A percentile compares a stretch with the other conserved stretches of the same genome.
Conservation (phyloP, 2,113 vertebrate species). For the Grammatotria lemairii region DNA sequence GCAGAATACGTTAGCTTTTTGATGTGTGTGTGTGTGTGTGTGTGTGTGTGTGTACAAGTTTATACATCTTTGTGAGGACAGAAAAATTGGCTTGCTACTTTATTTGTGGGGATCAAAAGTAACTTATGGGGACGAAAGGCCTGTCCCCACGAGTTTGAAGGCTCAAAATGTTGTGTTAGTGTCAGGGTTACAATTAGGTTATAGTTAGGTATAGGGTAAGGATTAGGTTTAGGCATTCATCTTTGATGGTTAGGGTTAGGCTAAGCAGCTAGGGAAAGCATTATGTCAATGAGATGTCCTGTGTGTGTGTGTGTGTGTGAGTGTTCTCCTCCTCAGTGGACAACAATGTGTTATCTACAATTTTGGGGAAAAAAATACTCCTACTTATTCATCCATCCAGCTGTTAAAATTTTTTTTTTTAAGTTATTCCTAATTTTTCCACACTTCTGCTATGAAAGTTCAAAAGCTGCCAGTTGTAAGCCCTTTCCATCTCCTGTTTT, state of each 20-base stretch:
- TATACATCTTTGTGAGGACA: background rate
- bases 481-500: background rate
- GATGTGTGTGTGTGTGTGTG: background rate
- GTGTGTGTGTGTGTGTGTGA: background rate
- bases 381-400: background rate
- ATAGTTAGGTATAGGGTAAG: background rate
- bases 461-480: background rate
- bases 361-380: accelerated
- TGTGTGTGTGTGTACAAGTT: background rate
- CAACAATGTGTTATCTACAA: background rate
- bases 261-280: background rate
- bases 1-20: background rate
- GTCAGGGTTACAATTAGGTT: background rate
- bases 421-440: background rate
- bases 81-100: background rate
- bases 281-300: background rate
- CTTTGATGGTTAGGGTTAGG: background rate
- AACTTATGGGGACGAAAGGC: background rate
- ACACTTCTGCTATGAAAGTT: background rate
- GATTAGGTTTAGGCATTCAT: background rate
- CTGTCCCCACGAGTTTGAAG: background rate
- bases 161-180: background rate
- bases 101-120: background rate
- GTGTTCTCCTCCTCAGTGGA: background rate
- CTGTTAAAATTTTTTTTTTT: background rate